Evolutionary conservation across 1,140 invertebrate species (phyloP), one percentile per base, ranked within the genome.

Genomic region (Idris sp.): DNA sequence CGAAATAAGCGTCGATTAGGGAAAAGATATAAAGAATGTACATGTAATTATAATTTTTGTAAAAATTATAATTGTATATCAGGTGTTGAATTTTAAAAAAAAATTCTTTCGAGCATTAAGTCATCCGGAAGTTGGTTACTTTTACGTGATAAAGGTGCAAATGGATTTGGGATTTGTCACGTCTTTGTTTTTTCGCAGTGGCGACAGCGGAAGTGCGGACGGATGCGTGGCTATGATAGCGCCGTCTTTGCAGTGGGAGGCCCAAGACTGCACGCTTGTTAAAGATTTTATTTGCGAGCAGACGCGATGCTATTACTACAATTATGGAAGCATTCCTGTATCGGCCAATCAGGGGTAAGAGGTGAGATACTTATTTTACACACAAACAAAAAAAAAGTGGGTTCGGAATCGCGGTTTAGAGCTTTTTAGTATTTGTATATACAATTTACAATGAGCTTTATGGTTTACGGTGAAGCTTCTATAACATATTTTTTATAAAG

Each of bases 211-310:
- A 76, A 89, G 89, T 77, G 85, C 91, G 43, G 91, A 93, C 83
- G 91, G 92, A 73, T 94, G 93, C 86, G 92, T 95, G 16, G 90
- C 92, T 18, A 89, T 95, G 82, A 91, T 90, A 79, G 92, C 92
- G 67, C 92, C 93, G 26, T 91, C 90, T 31, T 91, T 94, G 83
- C 89, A 91, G 77, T 96, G 94, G 94, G 92, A 92, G 84, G 90
- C 92, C 9, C 91, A 94, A 81, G 92, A 95, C 86, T 96, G 94
- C 84, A 92, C 91, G n/a, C 89, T 91, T 73, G 90, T 93, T 69
- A 95, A 95, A 88, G 93, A 95, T 88, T 95, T 95, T 84, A 95
- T 95, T 78, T 95, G 94, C 87, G 93, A 95, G 87, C 93, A 95
- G 87, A 95, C 93, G 54, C 90, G 94, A 83, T 96, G 94, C 88